These are phyloP conservation scores for Epinephelus moara DNA, from an alignment of 2,113 vertebrate genomes.

Conservation along the genomic window DNA sequence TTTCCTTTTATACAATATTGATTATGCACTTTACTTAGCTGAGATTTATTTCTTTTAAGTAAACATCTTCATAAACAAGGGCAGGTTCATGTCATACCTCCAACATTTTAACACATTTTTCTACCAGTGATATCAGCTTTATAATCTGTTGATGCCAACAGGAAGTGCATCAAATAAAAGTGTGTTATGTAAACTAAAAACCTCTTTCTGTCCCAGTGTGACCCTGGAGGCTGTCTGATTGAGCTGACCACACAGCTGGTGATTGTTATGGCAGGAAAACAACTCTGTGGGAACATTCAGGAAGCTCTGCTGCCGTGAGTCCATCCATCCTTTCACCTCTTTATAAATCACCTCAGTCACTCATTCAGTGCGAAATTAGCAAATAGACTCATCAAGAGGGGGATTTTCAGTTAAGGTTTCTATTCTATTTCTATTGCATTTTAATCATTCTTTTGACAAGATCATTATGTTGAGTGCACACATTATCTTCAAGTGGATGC, in stretches of 20 bases:
- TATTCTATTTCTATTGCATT: background rate
- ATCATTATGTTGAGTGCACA: background rate
- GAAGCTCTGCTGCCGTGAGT: constrained; percentile 96
- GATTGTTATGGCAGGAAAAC: constrained; percentile 97
- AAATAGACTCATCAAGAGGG: background rate
- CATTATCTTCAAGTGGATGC: background rate
- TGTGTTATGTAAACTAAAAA: background rate
- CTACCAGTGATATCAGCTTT: background rate
- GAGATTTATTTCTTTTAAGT: background rate
- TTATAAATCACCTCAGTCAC: background rate
- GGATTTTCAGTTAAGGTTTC: background rate
- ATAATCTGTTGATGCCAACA: background rate
- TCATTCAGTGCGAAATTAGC: background rate
- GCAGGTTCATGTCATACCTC: background rate
- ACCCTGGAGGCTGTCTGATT: constrained; percentile 94
- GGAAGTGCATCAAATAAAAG: constrained; percentile 1
- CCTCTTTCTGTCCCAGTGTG: constrained; percentile 85
- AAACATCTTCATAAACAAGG: background rate
- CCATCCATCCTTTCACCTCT: background rate
- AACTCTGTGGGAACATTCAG: constrained; percentile 94
- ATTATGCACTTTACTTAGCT: background rate
- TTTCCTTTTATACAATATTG: background rate
- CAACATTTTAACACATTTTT: background rate
- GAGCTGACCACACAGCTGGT: constrained; percentile 96
- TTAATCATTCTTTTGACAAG: background rate